Conservation (phyloP, 2,113 vertebrate genomes). For the Pelodiscus sinensis region DNA sequence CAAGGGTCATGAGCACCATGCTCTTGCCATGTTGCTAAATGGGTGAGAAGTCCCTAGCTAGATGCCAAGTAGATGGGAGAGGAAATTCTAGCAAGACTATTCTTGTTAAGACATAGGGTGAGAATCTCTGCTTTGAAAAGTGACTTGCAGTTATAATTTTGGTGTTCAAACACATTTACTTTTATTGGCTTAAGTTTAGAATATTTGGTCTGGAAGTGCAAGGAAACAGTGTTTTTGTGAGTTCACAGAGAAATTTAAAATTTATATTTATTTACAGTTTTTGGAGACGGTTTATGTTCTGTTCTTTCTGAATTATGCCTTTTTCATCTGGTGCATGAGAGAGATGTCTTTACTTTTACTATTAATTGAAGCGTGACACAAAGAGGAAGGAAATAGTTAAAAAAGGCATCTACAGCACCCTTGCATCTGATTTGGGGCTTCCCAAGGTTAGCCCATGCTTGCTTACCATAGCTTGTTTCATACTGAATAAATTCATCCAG, state of each 20-base stretch:
- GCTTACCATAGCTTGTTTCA: background rate
- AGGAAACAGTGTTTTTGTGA: background rate
- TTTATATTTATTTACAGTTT: background rate
- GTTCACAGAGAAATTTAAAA: background rate
- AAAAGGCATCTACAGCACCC: background rate
- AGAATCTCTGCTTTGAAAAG: background rate
- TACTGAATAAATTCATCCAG: background rate
- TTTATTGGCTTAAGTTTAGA: background rate
- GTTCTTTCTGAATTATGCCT: background rate
- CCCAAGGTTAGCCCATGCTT: background rate
- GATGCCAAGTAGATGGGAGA: background rate
- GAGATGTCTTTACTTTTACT: background rate
- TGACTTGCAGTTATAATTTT: background rate
- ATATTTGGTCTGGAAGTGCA: background rate
- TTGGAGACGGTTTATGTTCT: background rate
- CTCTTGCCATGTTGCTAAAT: background rate
- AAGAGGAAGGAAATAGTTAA: conserved; percentile 33
- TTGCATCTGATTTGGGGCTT: conserved; percentile 37
- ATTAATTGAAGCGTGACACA: conserved; percentile 9
- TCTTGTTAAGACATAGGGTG: background rate
- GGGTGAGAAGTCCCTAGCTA: background rate
- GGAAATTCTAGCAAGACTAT: accelerated
- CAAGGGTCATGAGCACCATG: background rate
- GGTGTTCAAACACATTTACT: background rate
- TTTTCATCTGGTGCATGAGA: background rate